phyloP scores from a whole-genome alignment of 1,140 invertebrate species.

The Drosophila sp. region DNA sequence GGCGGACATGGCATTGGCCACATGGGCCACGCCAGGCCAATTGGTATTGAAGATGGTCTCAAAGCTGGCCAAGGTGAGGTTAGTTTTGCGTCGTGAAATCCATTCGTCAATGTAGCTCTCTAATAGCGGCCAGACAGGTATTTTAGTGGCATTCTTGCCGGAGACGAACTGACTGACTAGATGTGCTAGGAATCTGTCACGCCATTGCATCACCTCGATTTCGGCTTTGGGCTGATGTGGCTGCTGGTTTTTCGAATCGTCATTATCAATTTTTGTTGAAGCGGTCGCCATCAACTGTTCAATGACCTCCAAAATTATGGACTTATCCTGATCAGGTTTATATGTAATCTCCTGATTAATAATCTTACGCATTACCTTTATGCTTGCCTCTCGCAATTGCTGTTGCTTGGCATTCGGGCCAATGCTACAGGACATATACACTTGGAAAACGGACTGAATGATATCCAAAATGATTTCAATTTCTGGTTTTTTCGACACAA shows the following conservation, averaged over 20 bases:
- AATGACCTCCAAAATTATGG: conserved; percentile 39
- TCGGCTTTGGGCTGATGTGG: conserved; percentile 18
- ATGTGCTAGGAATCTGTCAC: conserved; percentile 52
- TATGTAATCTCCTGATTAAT: conserved; percentile 22
- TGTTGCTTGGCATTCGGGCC: conserved; percentile 29
- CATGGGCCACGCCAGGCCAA: conserved; percentile 39
- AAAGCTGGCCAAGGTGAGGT: conserved; percentile 38
- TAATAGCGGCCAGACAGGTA: conserved; percentile 36
- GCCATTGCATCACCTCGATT: conserved; percentile 19
- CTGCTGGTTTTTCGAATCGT: conserved; percentile 9
- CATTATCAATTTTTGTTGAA: not conserved
- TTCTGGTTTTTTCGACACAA: conserved; percentile 26
- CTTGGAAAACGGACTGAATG: conserved; percentile 37
- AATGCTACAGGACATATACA: conserved; percentile 13
- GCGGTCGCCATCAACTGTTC: conserved; percentile 26
- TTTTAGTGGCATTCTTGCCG: conserved; percentile 1
- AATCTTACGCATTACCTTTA: conserved; percentile 43
- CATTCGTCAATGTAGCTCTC: conserved; percentile 32
- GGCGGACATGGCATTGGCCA: conserved; percentile 22
- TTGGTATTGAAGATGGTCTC: conserved; percentile 34
- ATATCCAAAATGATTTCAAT: conserved; percentile 39
- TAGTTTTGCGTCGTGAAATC: conserved; percentile 29
- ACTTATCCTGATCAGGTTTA: not conserved
- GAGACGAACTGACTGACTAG: conserved; percentile 39
- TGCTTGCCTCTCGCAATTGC: conserved; percentile 46